Conservation (phyloP, 2,797 vertebrate species). For the Liparis tanakae region DNA sequence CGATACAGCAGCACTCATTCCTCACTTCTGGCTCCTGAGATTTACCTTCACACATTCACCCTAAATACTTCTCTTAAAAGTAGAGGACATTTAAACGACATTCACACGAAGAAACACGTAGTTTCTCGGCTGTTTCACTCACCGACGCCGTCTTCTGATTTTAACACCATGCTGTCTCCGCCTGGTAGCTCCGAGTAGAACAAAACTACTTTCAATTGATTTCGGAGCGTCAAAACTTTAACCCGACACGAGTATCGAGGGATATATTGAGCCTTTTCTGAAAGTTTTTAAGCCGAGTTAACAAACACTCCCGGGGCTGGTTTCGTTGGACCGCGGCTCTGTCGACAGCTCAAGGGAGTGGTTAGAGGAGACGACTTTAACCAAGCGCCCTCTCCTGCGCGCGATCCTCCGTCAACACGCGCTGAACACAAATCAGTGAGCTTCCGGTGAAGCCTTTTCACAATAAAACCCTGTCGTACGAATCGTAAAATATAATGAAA, state of each 20-base stretch:
- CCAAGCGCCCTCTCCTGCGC: conserved; percentile 34
- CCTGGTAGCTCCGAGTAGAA: conserved; percentile 16
- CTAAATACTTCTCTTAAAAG: not conserved
- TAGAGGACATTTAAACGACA: not conserved
- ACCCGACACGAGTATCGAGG: not conserved
- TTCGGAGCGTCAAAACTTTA: conserved; percentile 33
- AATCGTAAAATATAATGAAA: too few species aligned
- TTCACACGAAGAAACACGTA: not conserved
- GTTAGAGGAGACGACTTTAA: conserved; percentile 54
- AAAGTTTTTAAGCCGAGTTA: not conserved
- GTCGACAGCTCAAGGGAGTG: conserved; percentile 65
- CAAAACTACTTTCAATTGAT: conserved; percentile 24
- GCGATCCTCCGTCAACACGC: not conserved
- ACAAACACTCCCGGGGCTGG: not conserved
- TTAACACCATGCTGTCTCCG: conserved; percentile 82
- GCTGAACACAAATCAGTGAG: accelerated
- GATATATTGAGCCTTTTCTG: not conserved
- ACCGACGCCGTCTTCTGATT: conserved; percentile 87
- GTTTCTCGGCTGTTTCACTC: conserved; percentile 61
- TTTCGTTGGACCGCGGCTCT: conserved; percentile 3
- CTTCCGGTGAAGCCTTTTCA: conserved; percentile 53
- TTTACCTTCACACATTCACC: not conserved
- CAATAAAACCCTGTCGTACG: conserved; percentile 31
- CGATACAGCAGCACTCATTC: not conserved
- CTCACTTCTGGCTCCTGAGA: conserved; percentile 7